These are phyloP conservation scores for Enteromius paludinosus DNA, from an alignment of 2,797 vertebrate species.

Conservation along the genomic window DNA sequence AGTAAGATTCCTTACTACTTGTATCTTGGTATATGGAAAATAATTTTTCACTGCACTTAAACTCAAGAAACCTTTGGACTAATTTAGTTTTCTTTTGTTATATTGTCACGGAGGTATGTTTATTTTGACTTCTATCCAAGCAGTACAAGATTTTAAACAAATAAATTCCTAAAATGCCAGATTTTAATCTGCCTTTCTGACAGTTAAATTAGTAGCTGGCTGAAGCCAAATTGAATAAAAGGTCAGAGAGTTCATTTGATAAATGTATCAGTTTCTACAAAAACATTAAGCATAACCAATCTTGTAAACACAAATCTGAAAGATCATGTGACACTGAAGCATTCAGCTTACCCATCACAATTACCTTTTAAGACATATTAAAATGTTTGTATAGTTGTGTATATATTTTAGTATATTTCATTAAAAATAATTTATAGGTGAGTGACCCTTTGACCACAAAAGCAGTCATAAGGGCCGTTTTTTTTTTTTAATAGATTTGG, in stretches of 20 bases:
- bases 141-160: background rate
- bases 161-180: background rate
- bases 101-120: background rate
- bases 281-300: background rate
- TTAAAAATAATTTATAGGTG: background rate
- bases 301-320: no score
- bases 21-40: background rate
- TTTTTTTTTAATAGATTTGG: no score
- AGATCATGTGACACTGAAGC: background rate
- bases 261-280: background rate
- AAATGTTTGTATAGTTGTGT: background rate
- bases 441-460: no score
- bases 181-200: background rate
- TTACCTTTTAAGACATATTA: background rate
- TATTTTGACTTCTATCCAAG: background rate
- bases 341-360: background rate
- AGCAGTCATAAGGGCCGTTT: no score
- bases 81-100: background rate
- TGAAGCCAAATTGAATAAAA: background rate
- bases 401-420: background rate
- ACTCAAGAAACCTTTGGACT: background rate
- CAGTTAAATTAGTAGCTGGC: background rate
- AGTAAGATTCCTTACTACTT: background rate
- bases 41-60: background rate
- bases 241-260: background rate